Evolutionary conservation across 2,888 invertebrate species (phyloP), one percentile per base, ranked within the genome.

Genomic region (Stratiomys singularior): DNA sequence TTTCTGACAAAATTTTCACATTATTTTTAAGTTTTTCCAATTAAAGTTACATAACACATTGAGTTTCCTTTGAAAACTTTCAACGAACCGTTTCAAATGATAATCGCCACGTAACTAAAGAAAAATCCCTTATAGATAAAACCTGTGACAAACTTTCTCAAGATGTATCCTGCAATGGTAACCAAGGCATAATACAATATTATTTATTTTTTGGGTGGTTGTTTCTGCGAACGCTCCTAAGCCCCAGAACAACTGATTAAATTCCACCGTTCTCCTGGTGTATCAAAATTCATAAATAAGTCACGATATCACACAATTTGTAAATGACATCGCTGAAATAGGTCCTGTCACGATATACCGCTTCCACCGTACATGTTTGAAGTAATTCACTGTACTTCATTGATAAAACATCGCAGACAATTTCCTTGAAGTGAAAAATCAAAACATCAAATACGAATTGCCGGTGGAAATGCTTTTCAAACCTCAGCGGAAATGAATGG

Each of bases 161-260:
- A 69, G 46, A 23, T n/a, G 3, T n/a, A 52, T 52, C 18, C n/a
- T 58, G 37, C 58, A 27, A 37, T n/a, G 25, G 74, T 74, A 30
- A 58, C 74, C 74, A 74, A 47, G 74, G 37, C 46, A 74, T 52
- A 74, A 11, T 1, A 37, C 15, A 60, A 74, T 72, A 30, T 74
- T 74, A 74, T 74, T 74, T 74, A 74, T 74, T 74, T 74, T 74
- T 44, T 74, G 74, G 74, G 74, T 74, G 74, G 74, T 21, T 9
- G 21, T 15, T 21, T 21, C 58, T 18, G 18, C 15, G 21, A 56
- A 25, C 25, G 5, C 1, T 11, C 1, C 7, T 15, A 60, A 74
- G 21, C 21, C 37, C n/a, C 74, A 60, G 13, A 23, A 37, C 74
- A 74, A 28, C 52, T 27, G 52, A 18, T 52, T 72, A 56, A 18